These are phyloP conservation scores for Mohoua ochrocephala DNA, from an alignment of 2,113 vertebrate genomes.

Conservation along the genomic window DNA sequence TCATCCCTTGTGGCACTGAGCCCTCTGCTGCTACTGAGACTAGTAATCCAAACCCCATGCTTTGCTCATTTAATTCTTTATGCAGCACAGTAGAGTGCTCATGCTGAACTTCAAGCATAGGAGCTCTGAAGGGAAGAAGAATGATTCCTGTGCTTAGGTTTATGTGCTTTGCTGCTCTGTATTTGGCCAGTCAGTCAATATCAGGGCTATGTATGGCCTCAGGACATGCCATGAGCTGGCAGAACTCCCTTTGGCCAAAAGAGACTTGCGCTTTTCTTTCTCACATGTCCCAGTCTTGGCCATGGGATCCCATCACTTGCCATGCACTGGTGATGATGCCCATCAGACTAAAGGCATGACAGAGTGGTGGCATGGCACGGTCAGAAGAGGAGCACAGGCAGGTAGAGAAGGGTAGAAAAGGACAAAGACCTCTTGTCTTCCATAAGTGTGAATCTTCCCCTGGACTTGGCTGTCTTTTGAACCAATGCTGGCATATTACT, in stretches of 20 bases:
- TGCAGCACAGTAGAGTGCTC: background rate
- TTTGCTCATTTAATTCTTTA: background rate
- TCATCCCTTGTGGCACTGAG: background rate
- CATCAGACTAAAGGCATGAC: fast-evolving
- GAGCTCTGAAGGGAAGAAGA: background rate
- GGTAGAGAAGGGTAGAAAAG: background rate
- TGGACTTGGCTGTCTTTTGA: background rate
- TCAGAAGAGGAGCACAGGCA: background rate
- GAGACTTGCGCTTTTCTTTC: background rate
- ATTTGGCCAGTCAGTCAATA: background rate
- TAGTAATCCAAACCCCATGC: background rate
- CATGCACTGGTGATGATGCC: background rate
- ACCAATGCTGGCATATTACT: background rate
- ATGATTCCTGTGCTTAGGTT: background rate
- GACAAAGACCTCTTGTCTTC: background rate
- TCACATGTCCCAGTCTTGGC: background rate
- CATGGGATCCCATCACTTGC: fast-evolving
- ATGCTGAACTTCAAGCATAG: background rate
- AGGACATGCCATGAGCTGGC: background rate
- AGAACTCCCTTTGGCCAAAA: background rate
- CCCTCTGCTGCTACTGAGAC: background rate
- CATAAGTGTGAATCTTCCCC: background rate
- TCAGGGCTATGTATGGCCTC: background rate
- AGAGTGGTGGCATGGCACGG: background rate
- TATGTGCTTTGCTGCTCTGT: background rate